Conservation (phyloP, 2,888 invertebrate genomes). For the Aspidapion aeneum region DNA sequence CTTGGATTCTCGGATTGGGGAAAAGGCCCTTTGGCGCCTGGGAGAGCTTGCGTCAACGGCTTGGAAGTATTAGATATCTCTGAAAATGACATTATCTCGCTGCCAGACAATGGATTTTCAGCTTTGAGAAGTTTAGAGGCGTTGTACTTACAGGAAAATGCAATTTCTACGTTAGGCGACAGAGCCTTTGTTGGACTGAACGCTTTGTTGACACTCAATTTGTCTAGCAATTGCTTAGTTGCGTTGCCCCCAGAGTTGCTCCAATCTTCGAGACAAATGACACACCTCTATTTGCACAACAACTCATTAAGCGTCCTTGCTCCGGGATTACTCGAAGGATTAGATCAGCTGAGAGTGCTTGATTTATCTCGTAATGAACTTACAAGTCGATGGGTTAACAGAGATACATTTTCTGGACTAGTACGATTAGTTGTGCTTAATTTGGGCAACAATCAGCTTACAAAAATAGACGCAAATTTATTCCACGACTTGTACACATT, state of each 20-base stretch:
- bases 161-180: slow-evolving; percentile 69
- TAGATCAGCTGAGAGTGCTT: slow-evolving; percentile 69
- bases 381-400: slow-evolving; percentile 73
- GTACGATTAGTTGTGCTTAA: slow-evolving; percentile 72
- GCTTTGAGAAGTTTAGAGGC: slow-evolving; percentile 66
- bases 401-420: slow-evolving; percentile 72
- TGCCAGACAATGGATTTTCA: slow-evolving; percentile 69
- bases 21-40: slow-evolving; percentile 58
- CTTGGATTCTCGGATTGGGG: slow-evolving; percentile 74
- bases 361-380: slow-evolving; percentile 73
- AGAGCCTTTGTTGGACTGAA: slow-evolving; percentile 69
- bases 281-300: slow-evolving; percentile 71
- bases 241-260: slow-evolving; percentile 77
- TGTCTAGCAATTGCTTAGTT: slow-evolving; percentile 74
- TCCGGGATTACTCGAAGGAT: slow-evolving; percentile 68
- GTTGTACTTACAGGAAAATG: slow-evolving; percentile 72
- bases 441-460: slow-evolving; percentile 68
- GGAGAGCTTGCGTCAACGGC: slow-evolving; percentile 63
- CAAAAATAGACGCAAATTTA: slow-evolving; percentile 65
- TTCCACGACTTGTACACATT: slow-evolving; percentile 73
- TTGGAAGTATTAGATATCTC: slow-evolving; percentile 71
- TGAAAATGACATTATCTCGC: slow-evolving; percentile 65
- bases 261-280: slow-evolving; percentile 66
- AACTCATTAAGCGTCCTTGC: slow-evolving; percentile 73
- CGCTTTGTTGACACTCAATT: slow-evolving; percentile 67